Percentiles rank a stretch among this genome's conserved stretches.
Evolutionary conservation across 2,797 vertebrate species (phyloP).

Genomic region (Cossypha dichroa): DNA sequence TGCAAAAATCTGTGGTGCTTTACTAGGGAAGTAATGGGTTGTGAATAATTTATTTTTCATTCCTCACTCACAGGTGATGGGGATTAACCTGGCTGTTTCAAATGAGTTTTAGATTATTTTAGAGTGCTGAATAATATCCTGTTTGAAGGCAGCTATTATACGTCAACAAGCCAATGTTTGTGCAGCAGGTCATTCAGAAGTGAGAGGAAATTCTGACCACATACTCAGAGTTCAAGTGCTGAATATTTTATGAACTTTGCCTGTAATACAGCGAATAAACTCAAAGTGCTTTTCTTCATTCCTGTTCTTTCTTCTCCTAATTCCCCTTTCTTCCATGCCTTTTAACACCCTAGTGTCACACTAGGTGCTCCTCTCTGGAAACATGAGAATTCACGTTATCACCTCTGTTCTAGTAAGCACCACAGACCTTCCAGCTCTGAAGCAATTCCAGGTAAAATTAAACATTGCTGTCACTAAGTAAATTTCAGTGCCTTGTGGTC

Average conservation of each 20-base stretch:
- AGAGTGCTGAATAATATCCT: slow-evolving; percentile 52
- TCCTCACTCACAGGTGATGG: slow-evolving; percentile 14
- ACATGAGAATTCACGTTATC: neutral
- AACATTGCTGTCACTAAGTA: neutral
- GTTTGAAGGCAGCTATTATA: slow-evolving; percentile 40
- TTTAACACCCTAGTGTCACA: neutral
- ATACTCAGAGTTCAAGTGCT: slow-evolving; percentile 9
- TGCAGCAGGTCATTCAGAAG: slow-evolving; percentile 48
- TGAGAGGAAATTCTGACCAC: slow-evolving; percentile 62
- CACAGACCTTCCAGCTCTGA: neutral
- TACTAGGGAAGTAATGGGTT: neutral
- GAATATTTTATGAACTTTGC: neutral
- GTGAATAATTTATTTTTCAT: slow-evolving; percentile 56
- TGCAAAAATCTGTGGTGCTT: neutral
- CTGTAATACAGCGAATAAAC: neutral
- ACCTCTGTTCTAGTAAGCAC: neutral
- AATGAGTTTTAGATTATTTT: slow-evolving; percentile 47
- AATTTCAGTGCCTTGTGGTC: neutral
- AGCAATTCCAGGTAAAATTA: neutral
- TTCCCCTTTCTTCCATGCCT: neutral
- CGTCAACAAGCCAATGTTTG: slow-evolving; percentile 55
- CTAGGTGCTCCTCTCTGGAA: neutral
- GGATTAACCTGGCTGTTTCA: slow-evolving; percentile 53
- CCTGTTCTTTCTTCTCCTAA: neutral
- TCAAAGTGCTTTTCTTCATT: neutral